phyloP scores from a whole-genome alignment of 2,797 vertebrate genomes.

The Limnodromus scolopaceus region DNA sequence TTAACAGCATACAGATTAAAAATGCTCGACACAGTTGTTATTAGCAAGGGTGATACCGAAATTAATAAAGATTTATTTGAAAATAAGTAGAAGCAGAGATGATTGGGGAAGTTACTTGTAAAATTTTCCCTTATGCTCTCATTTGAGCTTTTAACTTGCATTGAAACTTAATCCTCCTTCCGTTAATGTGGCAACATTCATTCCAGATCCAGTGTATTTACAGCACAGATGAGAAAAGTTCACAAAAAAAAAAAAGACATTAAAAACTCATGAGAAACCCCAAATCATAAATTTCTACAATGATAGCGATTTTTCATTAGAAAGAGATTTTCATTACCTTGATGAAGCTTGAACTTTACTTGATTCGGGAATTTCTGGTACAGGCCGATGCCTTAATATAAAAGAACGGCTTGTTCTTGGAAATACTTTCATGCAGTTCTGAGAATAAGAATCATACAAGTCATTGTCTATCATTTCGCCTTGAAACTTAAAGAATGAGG shows the following conservation, averaged over 20 bases:
- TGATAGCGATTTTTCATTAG: accelerated
- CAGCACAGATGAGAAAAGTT: background rate
- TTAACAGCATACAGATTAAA: background rate
- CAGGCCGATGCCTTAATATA: slow-evolving; percentile 89
- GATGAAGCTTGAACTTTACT: slow-evolving; percentile 52
- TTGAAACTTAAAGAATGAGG: slow-evolving; percentile 62
- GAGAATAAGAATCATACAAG: slow-evolving; percentile 78
- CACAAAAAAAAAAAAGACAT: background rate
- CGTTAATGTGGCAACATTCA: background rate
- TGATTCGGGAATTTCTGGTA: slow-evolving; percentile 86
- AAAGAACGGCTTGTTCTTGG: slow-evolving; percentile 83
- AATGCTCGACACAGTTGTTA: background rate
- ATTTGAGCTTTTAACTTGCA: background rate
- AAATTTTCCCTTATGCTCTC: background rate
- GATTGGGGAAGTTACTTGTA: background rate
- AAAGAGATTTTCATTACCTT: slow-evolving; percentile 82
- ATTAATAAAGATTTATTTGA: background rate
- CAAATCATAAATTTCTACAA: background rate
- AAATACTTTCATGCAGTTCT: slow-evolving; percentile 33
- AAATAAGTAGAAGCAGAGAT: background rate
- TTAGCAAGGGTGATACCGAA: background rate
- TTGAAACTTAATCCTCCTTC: background rate
- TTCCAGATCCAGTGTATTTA: background rate
- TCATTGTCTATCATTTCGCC: slow-evolving; percentile 91
- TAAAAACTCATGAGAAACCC: accelerated